Percentiles rank a stretch among this genome's conserved stretches.
phyloP scores from a whole-genome alignment of 1,140 invertebrate genomes.

The Orchestia grillus region DNA sequence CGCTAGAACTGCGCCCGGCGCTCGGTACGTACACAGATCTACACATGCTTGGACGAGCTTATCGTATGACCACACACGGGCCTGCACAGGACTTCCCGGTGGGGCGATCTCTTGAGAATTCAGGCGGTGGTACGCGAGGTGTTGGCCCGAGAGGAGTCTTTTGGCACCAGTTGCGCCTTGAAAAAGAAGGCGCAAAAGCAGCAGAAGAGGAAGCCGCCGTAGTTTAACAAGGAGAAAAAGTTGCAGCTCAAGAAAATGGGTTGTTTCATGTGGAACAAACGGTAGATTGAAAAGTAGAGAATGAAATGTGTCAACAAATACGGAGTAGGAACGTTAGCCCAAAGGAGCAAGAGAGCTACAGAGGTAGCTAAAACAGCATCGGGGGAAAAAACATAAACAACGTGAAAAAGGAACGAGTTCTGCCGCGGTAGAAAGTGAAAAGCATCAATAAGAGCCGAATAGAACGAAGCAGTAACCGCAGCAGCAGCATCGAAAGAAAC shows the following conservation, averaged over 20 bases:
- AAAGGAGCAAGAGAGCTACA: neutral
- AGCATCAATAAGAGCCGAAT: neutral
- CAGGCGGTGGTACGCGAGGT: neutral
- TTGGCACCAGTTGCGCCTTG: neutral
- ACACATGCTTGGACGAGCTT: neutral
- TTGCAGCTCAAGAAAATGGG: neutral
- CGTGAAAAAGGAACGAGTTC: neutral
- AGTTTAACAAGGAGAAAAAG: neutral
- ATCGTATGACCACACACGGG: neutral
- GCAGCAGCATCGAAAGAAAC: neutral
- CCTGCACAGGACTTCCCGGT: neutral
- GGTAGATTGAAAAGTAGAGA: neutral
- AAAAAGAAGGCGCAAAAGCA: neutral
- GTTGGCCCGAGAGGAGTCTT: slow-evolving; percentile 21
- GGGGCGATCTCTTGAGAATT: neutral
- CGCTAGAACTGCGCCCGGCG: neutral
- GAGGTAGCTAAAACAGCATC: neutral
- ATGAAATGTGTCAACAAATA: neutral
- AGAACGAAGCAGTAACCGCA: neutral
- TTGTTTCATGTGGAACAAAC: neutral
- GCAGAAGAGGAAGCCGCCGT: neutral
- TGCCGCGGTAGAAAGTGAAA: neutral
- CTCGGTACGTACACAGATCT: neutral
- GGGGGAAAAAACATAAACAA: neutral
- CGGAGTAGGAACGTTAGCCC: neutral